These are phyloP conservation scores for Micropterix aruncella DNA, from an alignment of 2,888 invertebrate species.

Conservation along the genomic window DNA sequence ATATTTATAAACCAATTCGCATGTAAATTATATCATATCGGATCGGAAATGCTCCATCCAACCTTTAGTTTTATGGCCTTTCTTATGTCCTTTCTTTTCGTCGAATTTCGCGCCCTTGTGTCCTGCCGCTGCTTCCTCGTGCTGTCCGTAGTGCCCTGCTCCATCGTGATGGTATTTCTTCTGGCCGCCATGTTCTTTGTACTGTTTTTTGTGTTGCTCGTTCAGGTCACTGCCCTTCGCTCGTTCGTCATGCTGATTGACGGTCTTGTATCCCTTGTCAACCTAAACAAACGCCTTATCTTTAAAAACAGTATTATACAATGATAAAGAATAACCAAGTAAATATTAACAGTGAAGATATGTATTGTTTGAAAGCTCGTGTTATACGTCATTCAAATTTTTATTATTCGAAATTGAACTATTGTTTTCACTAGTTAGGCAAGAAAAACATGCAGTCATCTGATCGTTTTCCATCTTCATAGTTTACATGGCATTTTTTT, in stretches of 20 bases:
- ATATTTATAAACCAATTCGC: background rate
- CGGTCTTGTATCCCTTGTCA: conserved; percentile 40
- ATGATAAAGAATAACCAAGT: background rate
- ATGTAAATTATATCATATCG: too few relatives aligned
- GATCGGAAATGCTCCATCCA: too few relatives aligned
- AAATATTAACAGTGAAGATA: too few relatives aligned
- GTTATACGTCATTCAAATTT: too few relatives aligned
- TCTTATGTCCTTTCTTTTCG: conserved; percentile 63
- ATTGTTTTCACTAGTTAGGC: too few relatives aligned
- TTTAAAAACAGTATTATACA: background rate
- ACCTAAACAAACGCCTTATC: conserved; percentile 24
- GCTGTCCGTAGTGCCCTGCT: conserved; percentile 45
- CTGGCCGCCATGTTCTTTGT: conserved; percentile 47
- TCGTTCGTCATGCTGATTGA: conserved; percentile 43
- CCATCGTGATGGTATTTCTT: conserved; percentile 50
- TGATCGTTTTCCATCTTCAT: too few relatives aligned
- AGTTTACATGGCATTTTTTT: too few relatives aligned
- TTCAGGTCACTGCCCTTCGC: conserved; percentile 44
- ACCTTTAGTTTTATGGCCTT: conserved; percentile 63
- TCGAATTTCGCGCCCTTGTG: conserved; percentile 54
- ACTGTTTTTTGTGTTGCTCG: conserved; percentile 41
- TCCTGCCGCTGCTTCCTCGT: conserved; percentile 52
- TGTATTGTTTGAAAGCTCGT: too few relatives aligned
- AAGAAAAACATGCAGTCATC: too few relatives aligned
- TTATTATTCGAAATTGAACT: too few relatives aligned